Percentiles rank a stretch among this genome's conserved stretches.
phyloP scores from a whole-genome alignment of 2,888 invertebrate genomes.

The Ophonus ardosiacus region DNA sequence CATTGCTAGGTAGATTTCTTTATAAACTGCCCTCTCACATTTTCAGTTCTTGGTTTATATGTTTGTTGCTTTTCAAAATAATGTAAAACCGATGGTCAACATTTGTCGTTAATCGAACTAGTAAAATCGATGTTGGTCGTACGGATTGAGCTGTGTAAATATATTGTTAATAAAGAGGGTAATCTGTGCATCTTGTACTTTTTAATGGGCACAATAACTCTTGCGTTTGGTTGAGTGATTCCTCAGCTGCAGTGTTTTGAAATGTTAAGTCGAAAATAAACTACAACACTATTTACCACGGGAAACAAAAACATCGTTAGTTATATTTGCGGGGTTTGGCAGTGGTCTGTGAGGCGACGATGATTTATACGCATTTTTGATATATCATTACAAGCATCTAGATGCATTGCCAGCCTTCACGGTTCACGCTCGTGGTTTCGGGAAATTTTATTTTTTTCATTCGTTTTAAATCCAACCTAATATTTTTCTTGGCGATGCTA shows the following conservation, averaged over 20 bases:
- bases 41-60: background rate
- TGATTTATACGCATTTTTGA: slow-evolving; percentile 61
- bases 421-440: slow-evolving; percentile 59
- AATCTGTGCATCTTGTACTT: slow-evolving; percentile 41
- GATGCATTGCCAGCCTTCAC: slow-evolving; percentile 62
- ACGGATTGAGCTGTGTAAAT: slow-evolving; percentile 24
- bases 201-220: slow-evolving; percentile 46
- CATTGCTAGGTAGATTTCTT: too few species aligned
- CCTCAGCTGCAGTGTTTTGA: slow-evolving; percentile 51
- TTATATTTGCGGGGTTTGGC: slow-evolving; percentile 53
- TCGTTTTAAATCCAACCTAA: slow-evolving; percentile 17
- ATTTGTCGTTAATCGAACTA: slow-evolving; percentile 8
- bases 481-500: slow-evolving; percentile 57
- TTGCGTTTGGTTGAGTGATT: slow-evolving; percentile 50
- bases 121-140: background rate
- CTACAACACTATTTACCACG: slow-evolving; percentile 57
- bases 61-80: background rate
- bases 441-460: slow-evolving; percentile 59
- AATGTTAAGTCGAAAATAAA: slow-evolving; percentile 63
- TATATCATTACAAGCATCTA: slow-evolving; percentile 62
- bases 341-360: slow-evolving; percentile 29
- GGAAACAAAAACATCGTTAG: slow-evolving; percentile 61
- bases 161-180: slow-evolving; percentile 20
- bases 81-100: background rate
- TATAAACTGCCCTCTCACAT: too few species aligned